These are phyloP conservation scores for Entelurus aequoreus DNA, from an alignment of 2,113 vertebrate genomes.

Conservation along the genomic window DNA sequence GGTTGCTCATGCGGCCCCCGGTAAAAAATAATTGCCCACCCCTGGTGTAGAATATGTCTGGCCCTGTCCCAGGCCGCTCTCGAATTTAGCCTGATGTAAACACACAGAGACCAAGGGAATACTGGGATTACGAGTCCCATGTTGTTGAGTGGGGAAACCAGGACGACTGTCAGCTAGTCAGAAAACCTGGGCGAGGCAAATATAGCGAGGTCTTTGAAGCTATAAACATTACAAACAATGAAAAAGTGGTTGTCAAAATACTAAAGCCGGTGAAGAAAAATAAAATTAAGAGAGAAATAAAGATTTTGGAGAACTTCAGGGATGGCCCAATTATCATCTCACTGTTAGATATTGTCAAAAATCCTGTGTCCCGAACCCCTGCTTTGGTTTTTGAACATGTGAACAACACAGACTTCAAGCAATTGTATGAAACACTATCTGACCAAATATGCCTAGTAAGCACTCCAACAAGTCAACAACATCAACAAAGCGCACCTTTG, in stretches of 20 bases:
- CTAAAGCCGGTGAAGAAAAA: conserved; percentile 89
- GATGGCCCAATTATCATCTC: conserved; percentile 84
- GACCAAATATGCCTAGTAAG: conserved; percentile 37
- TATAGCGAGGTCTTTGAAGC: conserved; percentile 85
- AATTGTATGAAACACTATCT: conserved; percentile 84
- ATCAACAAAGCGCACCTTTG: too few species aligned
- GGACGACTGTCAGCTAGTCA: conserved; percentile 83
- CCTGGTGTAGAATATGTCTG: conserved; percentile 79
- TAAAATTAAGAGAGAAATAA: conserved; percentile 87
- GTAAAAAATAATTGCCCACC: too few species aligned
- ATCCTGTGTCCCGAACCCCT: conserved; percentile 85
- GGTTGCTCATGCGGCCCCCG: too few species aligned
- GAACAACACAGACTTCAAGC: conserved; percentile 89
- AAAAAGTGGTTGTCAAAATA: conserved; percentile 99
- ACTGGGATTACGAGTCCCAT: conserved; percentile 80
- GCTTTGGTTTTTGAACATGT: conserved; percentile 84
- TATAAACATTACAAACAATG: conserved; percentile 89
- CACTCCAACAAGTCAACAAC: too few species aligned
- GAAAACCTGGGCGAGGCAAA: conserved; percentile 83
- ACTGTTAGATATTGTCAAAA: conserved; percentile 83
- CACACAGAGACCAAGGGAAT: conserved; percentile 83
- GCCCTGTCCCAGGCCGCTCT: conserved; percentile 81
- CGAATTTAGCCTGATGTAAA: conserved; percentile 85
- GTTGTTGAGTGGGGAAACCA: conserved; percentile 87
- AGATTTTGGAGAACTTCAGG: conserved; percentile 82